phyloP scores from a whole-genome alignment of 2,797 vertebrate species.

The Phylloscopus collybita region DNA sequence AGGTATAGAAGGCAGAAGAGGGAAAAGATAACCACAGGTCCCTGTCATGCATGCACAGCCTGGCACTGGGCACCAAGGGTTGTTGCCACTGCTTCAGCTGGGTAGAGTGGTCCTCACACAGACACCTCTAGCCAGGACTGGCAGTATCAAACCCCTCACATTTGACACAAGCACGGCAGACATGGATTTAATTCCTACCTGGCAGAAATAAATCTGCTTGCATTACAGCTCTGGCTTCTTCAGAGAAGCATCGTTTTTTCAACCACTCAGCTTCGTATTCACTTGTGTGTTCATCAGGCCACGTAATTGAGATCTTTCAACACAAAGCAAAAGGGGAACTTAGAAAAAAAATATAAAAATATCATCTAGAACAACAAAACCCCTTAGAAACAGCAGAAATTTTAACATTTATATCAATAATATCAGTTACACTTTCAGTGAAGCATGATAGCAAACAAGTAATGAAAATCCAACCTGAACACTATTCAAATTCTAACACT shows the following conservation, averaged over 20 bases:
- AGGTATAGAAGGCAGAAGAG: neutral
- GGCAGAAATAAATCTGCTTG: conserved; percentile 88
- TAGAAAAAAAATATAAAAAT: neutral
- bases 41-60: neutral
- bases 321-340: neutral
- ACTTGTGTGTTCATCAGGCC: conserved; percentile 90
- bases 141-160: neutral
- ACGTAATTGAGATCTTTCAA: conserved; percentile 85
- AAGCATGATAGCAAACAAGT: neutral
- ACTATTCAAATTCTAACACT: neutral
- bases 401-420: neutral
- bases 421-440: neutral
- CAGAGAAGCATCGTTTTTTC: conserved; percentile 91
- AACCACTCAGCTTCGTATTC: conserved; percentile 91
- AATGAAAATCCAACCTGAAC: neutral
- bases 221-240: conserved; percentile 82
- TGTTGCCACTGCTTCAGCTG: neutral
- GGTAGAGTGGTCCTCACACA: neutral
- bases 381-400: neutral
- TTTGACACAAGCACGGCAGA: neutral
- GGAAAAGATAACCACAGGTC: rapidly evolving
- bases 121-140: neutral
- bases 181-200: conserved; percentile 73
- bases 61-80: neutral
- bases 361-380: neutral